Evolutionary conservation across 2,797 vertebrate species (phyloP).

Genomic region (Gouania willdenowi): DNA sequence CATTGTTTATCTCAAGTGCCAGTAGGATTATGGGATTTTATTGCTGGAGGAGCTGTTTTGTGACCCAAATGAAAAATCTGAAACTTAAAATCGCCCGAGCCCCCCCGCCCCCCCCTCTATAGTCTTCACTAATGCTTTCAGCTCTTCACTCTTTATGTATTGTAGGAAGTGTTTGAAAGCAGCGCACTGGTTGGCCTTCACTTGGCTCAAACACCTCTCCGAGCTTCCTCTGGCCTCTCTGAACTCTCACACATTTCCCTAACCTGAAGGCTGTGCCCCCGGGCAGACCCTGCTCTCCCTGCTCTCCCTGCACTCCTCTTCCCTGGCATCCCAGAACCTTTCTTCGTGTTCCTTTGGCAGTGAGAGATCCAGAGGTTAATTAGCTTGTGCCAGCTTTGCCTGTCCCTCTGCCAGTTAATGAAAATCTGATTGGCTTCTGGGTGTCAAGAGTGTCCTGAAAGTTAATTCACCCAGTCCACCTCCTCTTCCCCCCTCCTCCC

Average conservation of each 20-base stretch:
- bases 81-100: no score
- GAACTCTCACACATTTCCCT: constrained; percentile 38
- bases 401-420: constrained; percentile 80
- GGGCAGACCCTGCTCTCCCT: constrained; percentile 38
- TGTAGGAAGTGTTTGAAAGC: no score
- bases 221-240: constrained; percentile 26
- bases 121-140: no score
- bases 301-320: constrained; percentile 46
- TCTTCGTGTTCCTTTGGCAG: constrained; percentile 61
- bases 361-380: constrained; percentile 77
- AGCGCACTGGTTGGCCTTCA: no score
- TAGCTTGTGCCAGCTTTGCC: constrained; percentile 77
- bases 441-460: constrained; percentile 82
- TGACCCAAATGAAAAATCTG: no score
- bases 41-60: no score
- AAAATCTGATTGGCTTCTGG: constrained; percentile 83
- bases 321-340: constrained; percentile 60
- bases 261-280: constrained; percentile 60
- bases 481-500: constrained; percentile 53
- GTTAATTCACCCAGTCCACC: constrained; percentile 74
- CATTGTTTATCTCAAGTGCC: no score
- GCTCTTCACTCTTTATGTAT: no score
- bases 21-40: no score
- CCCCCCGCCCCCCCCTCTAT: no score
- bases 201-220: neutral